Evolutionary conservation across 2,888 invertebrate genomes (phyloP), one percentile per base, ranked within the genome.

Genomic region (Dynastes hyllus): DNA sequence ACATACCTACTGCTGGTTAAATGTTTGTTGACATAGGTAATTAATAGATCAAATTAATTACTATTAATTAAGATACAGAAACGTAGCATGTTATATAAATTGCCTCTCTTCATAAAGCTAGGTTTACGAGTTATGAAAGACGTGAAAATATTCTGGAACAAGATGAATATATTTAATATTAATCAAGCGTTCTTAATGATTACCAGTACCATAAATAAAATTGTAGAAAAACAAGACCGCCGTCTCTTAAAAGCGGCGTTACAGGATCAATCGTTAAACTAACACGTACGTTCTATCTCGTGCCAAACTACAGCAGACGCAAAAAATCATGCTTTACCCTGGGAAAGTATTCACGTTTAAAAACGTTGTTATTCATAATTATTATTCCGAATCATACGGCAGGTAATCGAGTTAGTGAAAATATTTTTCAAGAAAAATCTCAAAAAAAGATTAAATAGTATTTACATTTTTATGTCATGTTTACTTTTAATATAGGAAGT

Each of bases 121-220:
- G 40, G 50, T 40, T 71, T 55, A 71, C 71, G 50, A 5, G 50
- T 40, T 58, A 50, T 40, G 55, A 71, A 53, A 58, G 71, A 55
- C 55, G 58, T 37, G 55, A 32, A 71, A 71, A 70, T 53, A 51
- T 27, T 53, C 53, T 51, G 11, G 32, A 51, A 53, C 70, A 53
- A 37, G 32, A 58, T 71, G n/a, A 13, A 71, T 71, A 13, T 32
- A 70, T 71, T 71, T 58, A 71, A 71, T 55, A 55, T 71, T 55
- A 71, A 55, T 71, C 71, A 58, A 37, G 71, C 71, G 32, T 71
- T 37, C 53, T 55, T 71, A 71, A 71, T 71, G 71, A 71, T 55
- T 55, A 22, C 71, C 71, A 16, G 16, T 16, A 27, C 55, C 55
- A 58, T 71, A 71, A 71, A 71, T 71, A 71, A 71, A 71, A 11